Evolutionary conservation across 2,888 invertebrate genomes (phyloP).

Genomic region (Coleophora flavipennella): DNA sequence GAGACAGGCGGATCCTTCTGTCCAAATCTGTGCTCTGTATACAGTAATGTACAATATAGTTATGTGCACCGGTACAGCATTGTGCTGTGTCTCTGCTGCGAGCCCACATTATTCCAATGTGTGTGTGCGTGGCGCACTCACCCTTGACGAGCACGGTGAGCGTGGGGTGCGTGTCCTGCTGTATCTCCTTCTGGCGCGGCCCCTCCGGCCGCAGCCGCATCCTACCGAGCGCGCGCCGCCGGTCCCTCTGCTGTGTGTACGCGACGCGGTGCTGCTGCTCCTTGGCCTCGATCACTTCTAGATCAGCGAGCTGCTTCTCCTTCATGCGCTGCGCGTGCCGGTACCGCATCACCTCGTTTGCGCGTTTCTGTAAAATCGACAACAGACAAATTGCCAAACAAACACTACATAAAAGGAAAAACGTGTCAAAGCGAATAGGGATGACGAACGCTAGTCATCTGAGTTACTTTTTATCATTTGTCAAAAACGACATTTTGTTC

Average conservation of each 20-base stretch:
- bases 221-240: constrained; percentile 75
- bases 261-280: constrained; percentile 75
- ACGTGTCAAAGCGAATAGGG: too few species aligned
- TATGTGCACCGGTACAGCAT: too few species aligned
- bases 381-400: too few species aligned
- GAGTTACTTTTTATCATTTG: too few species aligned
- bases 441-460: too few species aligned
- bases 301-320: constrained; percentile 76
- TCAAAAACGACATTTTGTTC: too few species aligned
- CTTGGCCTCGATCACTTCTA: constrained; percentile 75
- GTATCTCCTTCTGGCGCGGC: constrained; percentile 68
- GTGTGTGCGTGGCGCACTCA: constrained; percentile 19
- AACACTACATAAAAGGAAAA: too few species aligned
- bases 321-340: constrained; percentile 74
- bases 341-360: constrained; percentile 76
- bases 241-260: constrained; percentile 75
- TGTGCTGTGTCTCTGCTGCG: too few species aligned
- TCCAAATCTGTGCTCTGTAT: too few species aligned
- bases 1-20: too few species aligned
- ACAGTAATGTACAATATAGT: too few species aligned
- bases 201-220: constrained; percentile 65
- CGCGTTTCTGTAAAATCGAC: constrained; percentile 68
- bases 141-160: constrained; percentile 80
- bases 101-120: too few species aligned
- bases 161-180: constrained; percentile 59